These are phyloP conservation scores for Cacatua alba DNA, from an alignment of 2,113 vertebrate genomes.

Conservation along the genomic window DNA sequence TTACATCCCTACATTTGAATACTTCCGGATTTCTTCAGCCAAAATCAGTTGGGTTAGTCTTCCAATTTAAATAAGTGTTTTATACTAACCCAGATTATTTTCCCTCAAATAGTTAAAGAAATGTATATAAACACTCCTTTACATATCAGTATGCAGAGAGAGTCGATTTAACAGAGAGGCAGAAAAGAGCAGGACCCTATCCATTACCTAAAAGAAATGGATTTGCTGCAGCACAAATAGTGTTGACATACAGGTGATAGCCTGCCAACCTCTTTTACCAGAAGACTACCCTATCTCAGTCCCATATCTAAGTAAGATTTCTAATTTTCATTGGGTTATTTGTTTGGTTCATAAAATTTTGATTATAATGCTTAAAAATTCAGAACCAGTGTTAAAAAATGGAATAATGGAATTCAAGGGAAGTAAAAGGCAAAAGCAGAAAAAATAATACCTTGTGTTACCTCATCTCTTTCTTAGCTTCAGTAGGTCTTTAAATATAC, in stretches of 20 bases:
- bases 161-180: not conserved
- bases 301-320: not conserved
- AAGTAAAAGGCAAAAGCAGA: not conserved
- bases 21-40: not conserved
- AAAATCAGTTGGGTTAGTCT: accelerated
- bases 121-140: not conserved
- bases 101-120: not conserved
- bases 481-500: not conserved
- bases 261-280: not conserved
- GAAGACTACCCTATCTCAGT: not conserved
- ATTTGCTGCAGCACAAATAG: not conserved
- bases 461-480: not conserved
- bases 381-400: not conserved
- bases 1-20: not conserved
- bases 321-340: not conserved
- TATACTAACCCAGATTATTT: not conserved
- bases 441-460: not conserved
- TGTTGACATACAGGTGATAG: accelerated
- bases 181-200: not conserved
- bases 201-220: not conserved
- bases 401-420: not conserved
- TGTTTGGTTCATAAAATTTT: not conserved
- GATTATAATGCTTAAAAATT: not conserved
- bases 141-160: not conserved
- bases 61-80: not conserved